phyloP scores from a whole-genome alignment of 2,113 vertebrate genomes.

The Nerophis ophidion region DNA sequence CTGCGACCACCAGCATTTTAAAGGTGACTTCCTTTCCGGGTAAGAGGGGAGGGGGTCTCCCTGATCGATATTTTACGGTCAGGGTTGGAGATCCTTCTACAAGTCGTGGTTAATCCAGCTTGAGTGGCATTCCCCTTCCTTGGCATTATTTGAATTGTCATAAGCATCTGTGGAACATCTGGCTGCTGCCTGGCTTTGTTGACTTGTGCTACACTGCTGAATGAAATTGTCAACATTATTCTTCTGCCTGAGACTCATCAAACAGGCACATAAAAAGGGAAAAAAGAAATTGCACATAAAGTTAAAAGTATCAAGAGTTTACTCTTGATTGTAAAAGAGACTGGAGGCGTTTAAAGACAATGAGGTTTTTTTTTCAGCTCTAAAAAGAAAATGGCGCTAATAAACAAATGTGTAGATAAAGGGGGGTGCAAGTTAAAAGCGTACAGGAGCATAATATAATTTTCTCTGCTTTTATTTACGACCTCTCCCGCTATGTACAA shows the following conservation, averaged over 20 bases:
- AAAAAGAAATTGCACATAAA: conserved; percentile 7
- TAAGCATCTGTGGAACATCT: conserved; percentile 38
- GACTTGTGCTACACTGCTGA: conserved; percentile 22
- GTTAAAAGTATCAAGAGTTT: background rate
- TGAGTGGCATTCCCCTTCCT: conserved; percentile 38
- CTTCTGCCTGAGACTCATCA: background rate
- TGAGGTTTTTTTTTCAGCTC: background rate
- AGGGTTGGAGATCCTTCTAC: conserved; percentile 5
- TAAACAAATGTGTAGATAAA: background rate
- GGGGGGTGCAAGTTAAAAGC: background rate
- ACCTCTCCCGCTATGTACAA: background rate
- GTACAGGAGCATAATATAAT: background rate
- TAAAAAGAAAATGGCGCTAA: background rate
- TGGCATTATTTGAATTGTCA: conserved; percentile 42
- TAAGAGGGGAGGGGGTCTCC: background rate
- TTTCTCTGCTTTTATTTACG: conserved; percentile 19
- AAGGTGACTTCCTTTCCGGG: conserved; percentile 19
- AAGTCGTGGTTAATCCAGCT: conserved; percentile 10
- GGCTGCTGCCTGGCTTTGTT: conserved; percentile 20
- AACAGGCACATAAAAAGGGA: background rate
- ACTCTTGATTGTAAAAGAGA: background rate
- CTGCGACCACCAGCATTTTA: conserved; percentile 26
- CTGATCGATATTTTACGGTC: conserved; percentile 21
- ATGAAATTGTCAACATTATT: conserved; percentile 9
- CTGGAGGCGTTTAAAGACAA: background rate